Evolutionary conservation across 1,140 invertebrate species (phyloP), one percentile per base, ranked within the genome.

Genomic region (Pseudomyrmex pallidus): DNA sequence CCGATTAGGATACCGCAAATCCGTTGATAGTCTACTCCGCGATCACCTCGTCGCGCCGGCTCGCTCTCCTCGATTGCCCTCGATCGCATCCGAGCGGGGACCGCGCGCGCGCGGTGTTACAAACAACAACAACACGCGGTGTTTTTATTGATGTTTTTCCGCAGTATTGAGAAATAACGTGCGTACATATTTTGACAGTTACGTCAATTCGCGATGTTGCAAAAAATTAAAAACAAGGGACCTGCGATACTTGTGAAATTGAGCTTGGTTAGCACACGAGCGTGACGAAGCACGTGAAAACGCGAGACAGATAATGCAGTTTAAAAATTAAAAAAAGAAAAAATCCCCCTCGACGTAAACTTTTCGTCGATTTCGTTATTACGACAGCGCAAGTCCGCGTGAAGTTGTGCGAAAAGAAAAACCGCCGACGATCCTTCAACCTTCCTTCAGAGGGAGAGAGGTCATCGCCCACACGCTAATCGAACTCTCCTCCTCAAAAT

Each of bases 401-500:
- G 2, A 80, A 80, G n/a, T 80, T 80, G 0, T 15, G 66, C 54
- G 61, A 80, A 80, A 72, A 59, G 76, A 80, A 72, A 72, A 22
- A 80, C 63, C 48, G 44, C 66, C 54, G 66, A 59, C 66, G 44
- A 80, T 70, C 17, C 74, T 70, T 80, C 63, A 68, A 85, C 46
- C 63, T 70, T 63, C 73, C 73, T n/a, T n/a, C 20, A 35, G 35
- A 35, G 35, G 35, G 35, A 35, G 80, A 72, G 66, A 59, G 82
- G 68, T 87, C 76, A 83, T 87, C 87, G 86, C 74, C 83, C 87
- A 35, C 35, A 88, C 52, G 86, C 86, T 87, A 87, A 88, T 88
- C 87, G 87, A 88, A 88, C 86, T 88, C 83, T 87, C 35, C 7
- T 85, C 86, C 86, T 87, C 87, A 87, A 88, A 88, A 88, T 88